phyloP scores from a whole-genome alignment of 2,888 invertebrate species.

The Tetheella fluctuosa region DNA sequence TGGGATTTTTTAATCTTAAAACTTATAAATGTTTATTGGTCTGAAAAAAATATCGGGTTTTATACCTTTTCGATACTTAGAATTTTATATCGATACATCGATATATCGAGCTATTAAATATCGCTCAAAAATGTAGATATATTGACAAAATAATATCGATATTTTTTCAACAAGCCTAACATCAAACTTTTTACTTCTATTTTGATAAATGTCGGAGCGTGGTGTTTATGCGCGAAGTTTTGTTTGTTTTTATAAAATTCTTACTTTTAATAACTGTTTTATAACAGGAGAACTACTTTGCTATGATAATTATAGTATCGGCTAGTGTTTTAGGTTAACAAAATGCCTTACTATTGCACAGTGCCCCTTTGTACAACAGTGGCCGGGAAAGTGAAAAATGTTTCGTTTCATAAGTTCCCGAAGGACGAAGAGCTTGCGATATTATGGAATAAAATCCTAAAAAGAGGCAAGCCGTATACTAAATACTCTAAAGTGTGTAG shows the following conservation, averaged over 20 bases:
- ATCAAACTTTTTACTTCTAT: constrained; percentile 48
- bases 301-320: constrained; percentile 55
- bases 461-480: constrained; percentile 78
- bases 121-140: no score
- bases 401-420: constrained; percentile 79
- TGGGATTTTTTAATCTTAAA: no score
- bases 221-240: constrained; percentile 73
- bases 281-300: constrained; percentile 25
- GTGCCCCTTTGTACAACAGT: constrained; percentile 80
- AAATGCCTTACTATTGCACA: constrained; percentile 81
- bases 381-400: constrained; percentile 81
- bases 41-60: no score
- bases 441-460: constrained; percentile 75
- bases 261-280: constrained; percentile 31
- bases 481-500: constrained; percentile 82
- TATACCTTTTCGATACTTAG: no score
- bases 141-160: no score
- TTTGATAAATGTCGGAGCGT: constrained; percentile 70
- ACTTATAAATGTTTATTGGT: no score
- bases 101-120: no score
- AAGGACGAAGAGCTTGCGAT: constrained; percentile 72
- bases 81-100: no score
- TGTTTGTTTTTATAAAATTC: constrained; percentile 70
- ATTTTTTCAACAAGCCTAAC: no score
- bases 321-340: constrained; percentile 48